Evolutionary conservation across 2,797 vertebrate genomes (phyloP).

Genomic region (Mareca penelope): DNA sequence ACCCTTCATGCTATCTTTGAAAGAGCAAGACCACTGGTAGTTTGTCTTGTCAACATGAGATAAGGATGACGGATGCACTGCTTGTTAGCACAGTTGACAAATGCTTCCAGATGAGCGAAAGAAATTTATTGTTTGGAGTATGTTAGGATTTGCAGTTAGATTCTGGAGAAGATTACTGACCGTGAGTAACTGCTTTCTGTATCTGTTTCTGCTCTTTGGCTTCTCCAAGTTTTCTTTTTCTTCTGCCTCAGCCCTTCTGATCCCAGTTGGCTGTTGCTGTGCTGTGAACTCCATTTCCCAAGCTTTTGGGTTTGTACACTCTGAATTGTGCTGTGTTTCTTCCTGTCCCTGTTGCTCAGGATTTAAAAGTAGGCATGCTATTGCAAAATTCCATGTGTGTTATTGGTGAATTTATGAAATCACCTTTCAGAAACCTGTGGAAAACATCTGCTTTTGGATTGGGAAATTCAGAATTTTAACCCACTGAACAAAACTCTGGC

Average conservation of each 20-base stretch:
- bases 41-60: background rate
- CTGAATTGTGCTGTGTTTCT: background rate
- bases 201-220: background rate
- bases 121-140: background rate
- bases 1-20: background rate
- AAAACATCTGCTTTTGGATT: background rate
- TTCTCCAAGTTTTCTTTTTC: background rate
- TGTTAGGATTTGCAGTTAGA: background rate
- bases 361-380: background rate
- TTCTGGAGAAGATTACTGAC: background rate
- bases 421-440: background rate
- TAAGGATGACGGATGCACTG: background rate
- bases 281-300: background rate
- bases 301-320: background rate
- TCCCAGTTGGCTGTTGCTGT: background rate
- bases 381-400: background rate
- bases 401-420: background rate
- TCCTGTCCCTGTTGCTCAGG: background rate
- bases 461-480: background rate
- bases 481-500: background rate
- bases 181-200: fast-evolving
- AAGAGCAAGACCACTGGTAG: background rate
- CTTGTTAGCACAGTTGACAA: background rate
- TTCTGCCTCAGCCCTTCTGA: background rate
- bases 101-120: background rate